Base-by-base conservation (phyloP, 2,888 invertebrate species). In the Oegoconia quadripuncta region DNA sequence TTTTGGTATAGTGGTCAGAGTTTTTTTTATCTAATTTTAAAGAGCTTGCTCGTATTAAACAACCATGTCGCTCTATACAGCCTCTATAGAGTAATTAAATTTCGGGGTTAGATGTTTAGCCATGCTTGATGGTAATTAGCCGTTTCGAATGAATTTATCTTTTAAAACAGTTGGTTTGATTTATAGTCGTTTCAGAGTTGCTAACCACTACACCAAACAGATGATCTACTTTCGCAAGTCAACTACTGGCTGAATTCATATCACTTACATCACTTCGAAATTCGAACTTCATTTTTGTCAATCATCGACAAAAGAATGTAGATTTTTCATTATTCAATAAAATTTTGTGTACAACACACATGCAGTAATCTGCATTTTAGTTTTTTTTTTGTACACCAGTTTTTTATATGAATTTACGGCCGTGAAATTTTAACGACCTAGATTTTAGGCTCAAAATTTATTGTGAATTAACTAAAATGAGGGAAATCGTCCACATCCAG, bases 401-500 rank as follows among this genome's bases (percentile, higher is more conserved):
- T 52, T 51, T 62, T 66, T 71, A 60, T 55, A 70, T 74, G 64
- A 48, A 39, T 69, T 66, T 53, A 45, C 36, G 53, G 42, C 55
- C 55, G 58, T 66, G 43, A 62, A 57, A 55, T 59, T 64, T 52
- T 64, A 52, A 60, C 56, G 33, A 48, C 48, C 47, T 48, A 48
- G 31, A 48, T 52, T 63, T 68, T 63, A 49, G 68, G 43, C 44
- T 40, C 67, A 18, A 79, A 79, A 78, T 77, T 74, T 4, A 48
- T 55, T 44, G 73, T 74, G 55, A 83, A 37, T 11, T 25, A 30
- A 26, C 23, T 77, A 90, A 86, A 64, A 94, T 95, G 94, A 91
- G 94, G 87, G 94, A 95, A 90, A 95, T 95, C 77, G 93, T 95
- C 56, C 94, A 94, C 66, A 82, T 94, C 50, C 94, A 95, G 75